Percentiles rank a stretch among this genome's conserved stretches.
phyloP scores from a whole-genome alignment of 2,113 vertebrate genomes.

The Steatornis caripensis region DNA sequence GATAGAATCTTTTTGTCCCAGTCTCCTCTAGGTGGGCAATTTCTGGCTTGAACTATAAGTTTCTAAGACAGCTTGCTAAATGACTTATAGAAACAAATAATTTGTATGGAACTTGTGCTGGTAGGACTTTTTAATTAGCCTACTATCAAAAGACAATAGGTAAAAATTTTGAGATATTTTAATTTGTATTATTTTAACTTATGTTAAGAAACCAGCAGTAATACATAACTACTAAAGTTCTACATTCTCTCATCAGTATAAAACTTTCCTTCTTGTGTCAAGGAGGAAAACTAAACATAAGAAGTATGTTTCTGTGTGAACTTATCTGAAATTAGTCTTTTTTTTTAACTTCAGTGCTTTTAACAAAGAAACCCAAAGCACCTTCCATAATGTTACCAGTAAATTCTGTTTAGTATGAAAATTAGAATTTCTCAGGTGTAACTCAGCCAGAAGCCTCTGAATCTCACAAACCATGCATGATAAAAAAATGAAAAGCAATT shows the following conservation, averaged over 20 bases:
- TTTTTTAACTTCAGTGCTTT: background rate
- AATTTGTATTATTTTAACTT: background rate
- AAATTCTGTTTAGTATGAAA: background rate
- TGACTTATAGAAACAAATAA: background rate
- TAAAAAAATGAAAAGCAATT: background rate
- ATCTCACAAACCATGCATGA: background rate
- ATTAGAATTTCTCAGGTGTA: background rate
- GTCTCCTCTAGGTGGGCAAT: background rate
- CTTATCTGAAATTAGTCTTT: background rate
- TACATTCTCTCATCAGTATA: background rate
- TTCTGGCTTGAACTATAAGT: background rate
- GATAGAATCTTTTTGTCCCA: background rate
- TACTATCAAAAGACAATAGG: background rate
- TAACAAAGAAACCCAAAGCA: background rate
- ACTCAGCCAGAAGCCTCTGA: background rate
- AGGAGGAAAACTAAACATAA: background rate
- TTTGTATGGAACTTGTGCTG: background rate
- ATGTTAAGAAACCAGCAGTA: background rate
- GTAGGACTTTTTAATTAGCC: background rate
- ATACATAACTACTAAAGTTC: background rate
- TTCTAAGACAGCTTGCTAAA: background rate
- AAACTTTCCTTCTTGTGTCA: background rate
- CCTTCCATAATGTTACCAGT: background rate
- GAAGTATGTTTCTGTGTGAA: background rate
- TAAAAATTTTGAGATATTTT: background rate